Evolutionary conservation across 2,113 vertebrate species (phyloP), one percentile per base, ranked within the genome.

Genomic region (Petrocephalus microphthalmus): DNA sequence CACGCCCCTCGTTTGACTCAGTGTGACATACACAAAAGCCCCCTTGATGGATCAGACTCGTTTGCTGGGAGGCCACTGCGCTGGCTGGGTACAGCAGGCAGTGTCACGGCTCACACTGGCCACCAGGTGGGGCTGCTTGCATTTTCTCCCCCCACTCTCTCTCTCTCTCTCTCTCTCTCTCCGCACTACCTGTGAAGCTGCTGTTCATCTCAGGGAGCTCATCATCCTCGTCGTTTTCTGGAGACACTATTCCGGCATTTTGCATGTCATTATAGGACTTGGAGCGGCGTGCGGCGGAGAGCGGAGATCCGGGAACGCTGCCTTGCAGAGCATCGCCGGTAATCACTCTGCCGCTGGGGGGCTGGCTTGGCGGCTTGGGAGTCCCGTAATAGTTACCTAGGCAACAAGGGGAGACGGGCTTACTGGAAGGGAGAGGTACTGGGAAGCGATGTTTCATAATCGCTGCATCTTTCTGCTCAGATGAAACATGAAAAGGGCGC

Each of bases 371-470:
- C 93, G 98, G 98, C 95, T 99, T 99, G 95, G 98, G 98, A 52
- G 98, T 99, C 96, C 98, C 98, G 98, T 99, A 99, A 97, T 99
- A 99, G 98, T 99, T 99, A 96, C 98, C 98, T 99, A 97, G 97
- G 96, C 93, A 95, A 97, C 94, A 91, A 93, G 95, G 94, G 93
- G 94, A 96, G 94, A 97, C 97, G 94, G 95, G 94, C 95, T 96
- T 95, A 91, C 93, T 96, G 91, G 90, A 89, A 51, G 7, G 5
- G 56, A 29, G 45, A 82, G 78, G 57, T 64, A 74, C 74, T 20
- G 71, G 56, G 25, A 53, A 37, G 37, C 22, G 78, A 78, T 13
- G 85, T 84, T 87, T 89, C 53, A 17, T 89, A 87, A 83, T 89
- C 71, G 87, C 78, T 52, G 86, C 88, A 90, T 81, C 90, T 92